phyloP scores from a whole-genome alignment of 2,113 vertebrate genomes.

The Hippotragus niger region DNA sequence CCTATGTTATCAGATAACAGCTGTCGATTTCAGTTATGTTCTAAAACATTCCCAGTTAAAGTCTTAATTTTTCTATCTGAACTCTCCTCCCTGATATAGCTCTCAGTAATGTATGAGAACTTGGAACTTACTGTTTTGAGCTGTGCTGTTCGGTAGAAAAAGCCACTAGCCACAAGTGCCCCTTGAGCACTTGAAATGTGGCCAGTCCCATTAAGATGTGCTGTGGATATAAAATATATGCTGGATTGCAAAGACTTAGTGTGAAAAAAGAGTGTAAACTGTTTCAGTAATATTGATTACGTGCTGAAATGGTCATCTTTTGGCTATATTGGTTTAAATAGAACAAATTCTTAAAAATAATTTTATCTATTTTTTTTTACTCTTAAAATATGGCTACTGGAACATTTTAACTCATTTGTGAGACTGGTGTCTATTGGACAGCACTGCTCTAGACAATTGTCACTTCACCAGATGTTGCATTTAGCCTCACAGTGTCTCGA shows the following conservation, averaged over 20 bases:
- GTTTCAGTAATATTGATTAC: neutral
- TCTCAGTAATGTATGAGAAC: neutral
- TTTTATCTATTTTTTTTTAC: neutral
- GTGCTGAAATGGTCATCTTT: neutral
- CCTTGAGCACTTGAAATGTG: neutral
- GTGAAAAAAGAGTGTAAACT: neutral
- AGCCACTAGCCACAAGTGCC: neutral
- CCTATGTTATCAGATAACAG: neutral
- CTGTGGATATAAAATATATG: neutral
- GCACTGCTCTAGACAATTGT: neutral
- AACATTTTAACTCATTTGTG: neutral
- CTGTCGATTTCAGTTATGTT: neutral
- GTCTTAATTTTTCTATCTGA: neutral
- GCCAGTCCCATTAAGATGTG: neutral
- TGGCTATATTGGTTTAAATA: neutral
- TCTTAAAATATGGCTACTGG: slow-evolving; percentile 8
- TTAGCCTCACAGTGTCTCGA: neutral
- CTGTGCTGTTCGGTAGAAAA: neutral
- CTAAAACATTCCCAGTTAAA: neutral
- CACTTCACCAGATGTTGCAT: neutral
- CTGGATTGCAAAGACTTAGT: neutral
- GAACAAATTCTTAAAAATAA: neutral
- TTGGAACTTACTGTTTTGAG: neutral
- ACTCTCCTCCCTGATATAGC: neutral
- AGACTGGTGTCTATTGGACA: neutral